Base-by-base conservation (phyloP, 1,140 invertebrate genomes). In the Aricia agestis region DNA sequence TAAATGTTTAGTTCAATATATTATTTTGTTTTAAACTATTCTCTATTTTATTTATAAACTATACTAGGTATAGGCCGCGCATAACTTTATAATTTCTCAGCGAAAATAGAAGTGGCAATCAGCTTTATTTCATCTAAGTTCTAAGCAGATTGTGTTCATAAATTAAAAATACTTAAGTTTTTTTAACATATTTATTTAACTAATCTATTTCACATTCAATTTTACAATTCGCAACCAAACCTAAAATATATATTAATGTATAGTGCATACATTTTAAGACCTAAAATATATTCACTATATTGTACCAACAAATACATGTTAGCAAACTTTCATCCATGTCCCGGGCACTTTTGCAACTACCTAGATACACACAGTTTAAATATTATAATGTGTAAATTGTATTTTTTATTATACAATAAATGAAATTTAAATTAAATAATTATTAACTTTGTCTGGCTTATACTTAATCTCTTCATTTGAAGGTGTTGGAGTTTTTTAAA, bases 131-230 rank as follows among this genome's bases (percentile, higher is more conserved):
- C n/a, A n/a, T 45, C 9, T 45, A 45, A 45, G 4, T 45, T 45
- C 7, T 45, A 13, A 6, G 13, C 13, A 52, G 13, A 13, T 52
- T 52, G 45, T 52, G 13, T 52, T 52, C 3, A 13, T 52, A 52
- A 52, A 52, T 3, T 52, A 52, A 52, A 52, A 52, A 15, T 13
- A 52, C 3, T 77, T 61, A 42, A 25, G 17, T 76, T 69, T 78
- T 65, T 73, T 77, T 78, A 83, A 79, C 79, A 79, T 52, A 52
- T 83, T 81, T 83, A 81, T 81, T 83, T 74, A 68, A 78, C 81
- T 83, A 81, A 71, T 74, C 81, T 83, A 83, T 72, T 73, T 67
- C 75, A 77, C 76, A 78, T 78, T 78, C 74, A 82, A 77, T 76
- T 73, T 74, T 69, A 73, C 72, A 59, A 31, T 42, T 58, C 61